Base-by-base conservation (phyloP, 2,888 invertebrate species). In the Choristoneura rosaceana region DNA sequence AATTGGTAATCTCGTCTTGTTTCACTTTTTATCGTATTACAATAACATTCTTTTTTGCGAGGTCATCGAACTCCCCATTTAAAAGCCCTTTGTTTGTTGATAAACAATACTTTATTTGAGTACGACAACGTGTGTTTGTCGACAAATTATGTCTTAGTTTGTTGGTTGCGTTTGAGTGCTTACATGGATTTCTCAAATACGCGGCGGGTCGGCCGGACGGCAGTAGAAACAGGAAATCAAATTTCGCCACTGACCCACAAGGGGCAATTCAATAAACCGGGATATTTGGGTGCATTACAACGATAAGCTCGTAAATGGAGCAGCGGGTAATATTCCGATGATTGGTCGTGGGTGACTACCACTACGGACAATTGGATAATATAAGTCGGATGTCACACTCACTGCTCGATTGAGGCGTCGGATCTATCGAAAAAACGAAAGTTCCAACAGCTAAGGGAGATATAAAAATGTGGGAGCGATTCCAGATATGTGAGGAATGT, bases 291-390 rank as follows among this genome's bases (percentile, higher is more conserved):
- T 80, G 82, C 82, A 79, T 81, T 82, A 84, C 89, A 88, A 88
- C 88, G 87, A 85, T 84, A 84, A 84, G 82, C 79, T 82, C 79
- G 85, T 86, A 88, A 88, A 90, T 89, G 82, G 89, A 85, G 81
- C 89, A 89, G 82, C 79, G 84, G 81, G 81, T 84, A 82, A 82
- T 79, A 76, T 80, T 76, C 79, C 82, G 78, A 83, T 86, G 85
- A 85, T 81, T 83, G 82, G 80, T 77, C 78, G 81, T 79, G 79
- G 77, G 75, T 75, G 75, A 77, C 73, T 64, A 73, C 70, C 55
- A 68, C 76, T 69, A 67, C 62, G 69, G 79, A 80, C 87, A 91
- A 90, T 89, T 88, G 88, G 85, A 81, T 82, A 81, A 85, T 84
- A 69, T 62, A 84, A 85, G 86, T 88, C 86, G 85, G 86, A 87